Conservation (phyloP, 2,888 invertebrate genomes). For the Teinopalpus imperialis region DNA sequence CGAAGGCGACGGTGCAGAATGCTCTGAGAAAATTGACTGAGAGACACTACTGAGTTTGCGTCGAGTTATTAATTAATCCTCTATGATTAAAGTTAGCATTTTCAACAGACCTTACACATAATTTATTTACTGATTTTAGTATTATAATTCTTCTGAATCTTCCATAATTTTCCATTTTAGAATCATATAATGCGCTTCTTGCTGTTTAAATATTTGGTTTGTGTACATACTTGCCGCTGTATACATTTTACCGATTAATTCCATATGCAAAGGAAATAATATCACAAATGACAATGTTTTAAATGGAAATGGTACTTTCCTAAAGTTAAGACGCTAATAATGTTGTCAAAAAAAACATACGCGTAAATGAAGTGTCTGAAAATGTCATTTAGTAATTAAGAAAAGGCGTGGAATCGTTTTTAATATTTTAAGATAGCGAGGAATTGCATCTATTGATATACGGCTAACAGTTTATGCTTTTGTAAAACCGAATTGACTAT, state of each 20-base stretch:
- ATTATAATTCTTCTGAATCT: constrained; percentile 9
- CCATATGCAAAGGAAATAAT: neutral
- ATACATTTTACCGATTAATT: constrained; percentile 12
- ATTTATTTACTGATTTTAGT: constrained; percentile 27
- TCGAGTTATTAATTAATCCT: constrained; percentile 40
- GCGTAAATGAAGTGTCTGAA: constrained; percentile 23
- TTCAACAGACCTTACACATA: constrained; percentile 47
- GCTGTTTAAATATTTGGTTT: constrained; percentile 13
- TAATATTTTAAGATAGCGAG: constrained; percentile 17
- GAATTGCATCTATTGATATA: constrained; percentile 18
- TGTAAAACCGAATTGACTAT: constrained; percentile 15
- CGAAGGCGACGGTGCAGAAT: constrained; percentile 80
- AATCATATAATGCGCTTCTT: constrained; percentile 20
- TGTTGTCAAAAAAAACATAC: constrained; percentile 16
- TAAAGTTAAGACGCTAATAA: constrained; percentile 6
- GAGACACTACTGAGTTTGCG: constrained; percentile 61
- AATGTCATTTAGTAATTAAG: constrained; percentile 3
- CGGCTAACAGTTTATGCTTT: constrained; percentile 11
- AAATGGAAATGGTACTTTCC: constrained; percentile 2
- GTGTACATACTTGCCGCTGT: constrained; percentile 15
- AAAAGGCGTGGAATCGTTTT: constrained; percentile 10
- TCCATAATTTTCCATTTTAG: constrained; percentile 11
- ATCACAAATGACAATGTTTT: neutral
- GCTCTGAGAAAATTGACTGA: constrained; percentile 80
- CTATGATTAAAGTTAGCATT: constrained; percentile 67